Base-by-base conservation (phyloP, 1,140 invertebrate species). In the Sycobia sp. region DNA sequence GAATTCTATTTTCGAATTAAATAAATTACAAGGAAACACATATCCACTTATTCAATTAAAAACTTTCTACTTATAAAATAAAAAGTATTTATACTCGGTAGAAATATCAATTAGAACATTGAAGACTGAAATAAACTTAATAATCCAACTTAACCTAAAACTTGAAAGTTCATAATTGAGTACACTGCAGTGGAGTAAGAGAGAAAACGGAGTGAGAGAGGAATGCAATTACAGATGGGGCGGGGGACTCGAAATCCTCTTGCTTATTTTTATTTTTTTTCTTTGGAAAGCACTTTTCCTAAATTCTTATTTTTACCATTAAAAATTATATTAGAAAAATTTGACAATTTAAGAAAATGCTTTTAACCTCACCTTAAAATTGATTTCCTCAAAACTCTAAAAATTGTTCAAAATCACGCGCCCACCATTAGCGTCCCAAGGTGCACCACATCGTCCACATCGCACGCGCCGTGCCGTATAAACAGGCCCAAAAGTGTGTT, bases 321-420 rank as follows among this genome's bases (percentile, higher is more conserved):
- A n/a, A n/a, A n/a, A n/a, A n/a, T n/a, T n/a, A n/a, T n/a, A n/a
- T n/a, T n/a, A 20, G 20, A 34, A 47, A 7, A n/a, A n/a, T n/a
- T n/a, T n/a, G n/a, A n/a, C n/a, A n/a, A n/a, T n/a, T n/a, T n/a
- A 38, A 41, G 41, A n/a, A 32, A 51, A 51, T 66, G 18, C n/a
- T 10, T 23, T n/a, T 27, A 5, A 32, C 53, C 62, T 43, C 16
- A 34, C 43, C 27, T n/a, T n/a, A n/a, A n/a, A n/a, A 32, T 32
- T 32, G 11, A 32, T 11, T 32, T 32, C 11, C 29, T 32, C 29
- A 32, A 51, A 51, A n/a, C 11, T 11, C 11, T 54, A 13, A 10
- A 81, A 81, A 82, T 83, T 83, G 85, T 88, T 88, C 84, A 87
- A 88, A 87, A 87, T 87, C 85, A 86, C 86, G 86, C 86, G 86